A percentile compares a stretch with the other conserved stretches of the same genome.
Evolutionary conservation across 2,797 vertebrate species (phyloP).

Genomic region (Paedocypris micromegethes): DNA sequence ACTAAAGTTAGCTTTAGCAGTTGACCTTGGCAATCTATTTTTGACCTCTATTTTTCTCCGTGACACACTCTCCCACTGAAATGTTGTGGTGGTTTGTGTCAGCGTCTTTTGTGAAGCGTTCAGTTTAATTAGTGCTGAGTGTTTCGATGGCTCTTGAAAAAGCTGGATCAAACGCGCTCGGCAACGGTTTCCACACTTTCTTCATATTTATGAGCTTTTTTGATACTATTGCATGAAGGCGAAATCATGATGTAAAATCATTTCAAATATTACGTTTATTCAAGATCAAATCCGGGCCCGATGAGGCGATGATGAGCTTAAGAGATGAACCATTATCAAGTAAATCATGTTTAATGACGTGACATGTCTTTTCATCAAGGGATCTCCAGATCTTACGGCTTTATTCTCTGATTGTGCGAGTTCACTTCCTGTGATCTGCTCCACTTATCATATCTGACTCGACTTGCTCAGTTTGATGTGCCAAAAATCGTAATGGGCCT

Average conservation of each 20-base stretch:
- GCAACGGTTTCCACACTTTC: constrained; percentile 4
- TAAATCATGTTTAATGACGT: constrained; percentile 21
- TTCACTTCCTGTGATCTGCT: constrained; percentile 1
- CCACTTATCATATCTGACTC: constrained; percentile 1
- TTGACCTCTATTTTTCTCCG: background rate
- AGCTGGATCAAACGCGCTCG: constrained; percentile 27
- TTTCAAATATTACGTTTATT: constrained; percentile 6
- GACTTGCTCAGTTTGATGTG: constrained; percentile 13
- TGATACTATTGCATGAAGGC: constrained; percentile 23
- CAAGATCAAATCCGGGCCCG: constrained; percentile 20
- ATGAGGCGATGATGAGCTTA: constrained; percentile 14
- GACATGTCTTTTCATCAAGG: constrained; percentile 14
- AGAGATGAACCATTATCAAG: constrained; percentile 23
- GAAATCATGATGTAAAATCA: constrained; percentile 27
- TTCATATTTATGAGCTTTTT: constrained; percentile 23
- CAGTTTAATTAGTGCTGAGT: constrained; percentile 47
- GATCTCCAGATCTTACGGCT: constrained; percentile 18
- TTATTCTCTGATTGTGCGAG: constrained; percentile 16
- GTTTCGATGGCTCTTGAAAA: constrained; percentile 27
- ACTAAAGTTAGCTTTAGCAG: background rate
- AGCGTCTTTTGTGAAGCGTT: constrained; percentile 34
- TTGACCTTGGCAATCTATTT: constrained; percentile 3
- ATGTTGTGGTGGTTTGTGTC: constrained; percentile 34
- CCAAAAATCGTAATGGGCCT: constrained; percentile 10
- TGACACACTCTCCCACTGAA: constrained; percentile 4